Percentiles rank a stretch among this genome's conserved stretches.
These are phyloP conservation scores for Nephrocerus scutellatus DNA, from an alignment of 2,888 invertebrate genomes.

Conservation along the genomic window DNA sequence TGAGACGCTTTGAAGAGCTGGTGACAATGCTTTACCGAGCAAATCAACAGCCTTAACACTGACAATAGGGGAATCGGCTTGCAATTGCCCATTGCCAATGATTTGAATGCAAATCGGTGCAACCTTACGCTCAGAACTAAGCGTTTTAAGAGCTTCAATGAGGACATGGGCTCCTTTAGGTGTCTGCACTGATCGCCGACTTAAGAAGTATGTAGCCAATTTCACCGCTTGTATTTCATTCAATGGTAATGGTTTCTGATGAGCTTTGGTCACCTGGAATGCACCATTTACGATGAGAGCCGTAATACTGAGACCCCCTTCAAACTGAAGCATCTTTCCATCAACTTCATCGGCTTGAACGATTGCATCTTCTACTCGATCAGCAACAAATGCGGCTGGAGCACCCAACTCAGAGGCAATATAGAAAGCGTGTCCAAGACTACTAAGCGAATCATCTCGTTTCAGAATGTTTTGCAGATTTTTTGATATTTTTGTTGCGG, in stretches of 20 bases:
- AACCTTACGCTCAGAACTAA: constrained; percentile 57
- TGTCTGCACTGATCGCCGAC: constrained; percentile 80
- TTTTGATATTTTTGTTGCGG: constrained; percentile 63
- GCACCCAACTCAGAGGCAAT: constrained; percentile 66
- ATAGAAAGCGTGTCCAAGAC: constrained; percentile 77
- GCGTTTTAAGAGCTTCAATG: constrained; percentile 65
- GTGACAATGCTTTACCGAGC: constrained; percentile 60
- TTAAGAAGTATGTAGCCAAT: constrained; percentile 83
- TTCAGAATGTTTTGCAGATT: constrained; percentile 69
- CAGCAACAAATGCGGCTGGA: constrained; percentile 58
- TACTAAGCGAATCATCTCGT: constrained; percentile 74
- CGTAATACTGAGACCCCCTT: constrained; percentile 79
- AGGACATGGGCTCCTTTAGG: constrained; percentile 76
- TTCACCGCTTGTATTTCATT: constrained; percentile 75
- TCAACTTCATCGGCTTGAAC: constrained; percentile 94
- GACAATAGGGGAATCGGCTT: constrained; percentile 65
- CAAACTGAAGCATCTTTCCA: constrained; percentile 80
- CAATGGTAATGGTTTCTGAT: constrained; percentile 62
- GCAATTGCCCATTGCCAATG: constrained; percentile 70
- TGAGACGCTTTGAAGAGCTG: constrained; percentile 29
- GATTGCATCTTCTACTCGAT: constrained; percentile 84
- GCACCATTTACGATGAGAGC: constrained; percentile 56
- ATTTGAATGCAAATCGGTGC: constrained; percentile 80
- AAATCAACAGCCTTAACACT: constrained; percentile 67
- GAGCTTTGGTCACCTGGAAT: constrained; percentile 54